Conservation (phyloP, 2,797 vertebrate genomes). For the Esox lucius region DNA sequence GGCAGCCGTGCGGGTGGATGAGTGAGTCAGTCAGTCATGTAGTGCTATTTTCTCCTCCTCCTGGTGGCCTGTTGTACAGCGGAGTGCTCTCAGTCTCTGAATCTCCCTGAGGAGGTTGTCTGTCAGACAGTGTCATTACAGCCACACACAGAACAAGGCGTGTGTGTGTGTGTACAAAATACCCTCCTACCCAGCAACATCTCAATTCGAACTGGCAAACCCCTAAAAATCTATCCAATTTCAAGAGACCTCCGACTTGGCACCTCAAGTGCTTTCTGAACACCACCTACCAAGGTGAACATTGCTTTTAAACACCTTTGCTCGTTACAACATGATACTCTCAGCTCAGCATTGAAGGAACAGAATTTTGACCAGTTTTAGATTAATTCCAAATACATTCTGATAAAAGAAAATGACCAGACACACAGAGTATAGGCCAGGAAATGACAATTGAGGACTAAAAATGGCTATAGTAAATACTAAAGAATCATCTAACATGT, state of each 20-base stretch:
- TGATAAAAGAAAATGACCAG: too few species aligned
- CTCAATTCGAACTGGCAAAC: not conserved
- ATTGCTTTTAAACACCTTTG: not conserved
- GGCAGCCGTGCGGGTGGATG: not conserved
- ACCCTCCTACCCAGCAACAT: not conserved
- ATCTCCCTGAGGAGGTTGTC: too few species aligned
- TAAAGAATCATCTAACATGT: too few species aligned
- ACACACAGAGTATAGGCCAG: too few species aligned
- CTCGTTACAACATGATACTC: not conserved
- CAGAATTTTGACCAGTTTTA: not conserved
- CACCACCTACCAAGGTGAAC: not conserved
- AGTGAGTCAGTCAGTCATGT: not conserved
- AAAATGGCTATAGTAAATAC: too few species aligned
- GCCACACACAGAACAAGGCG: not conserved
- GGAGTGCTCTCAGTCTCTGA: not conserved
- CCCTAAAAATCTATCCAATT: not conserved
- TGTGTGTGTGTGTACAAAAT: not conserved
- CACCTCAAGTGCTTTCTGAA: not conserved
- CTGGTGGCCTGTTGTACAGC: not conserved
- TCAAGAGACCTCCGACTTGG: not conserved
- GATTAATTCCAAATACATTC: too few species aligned
- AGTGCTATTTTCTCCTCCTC: not conserved
- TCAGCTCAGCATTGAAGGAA: not conserved
- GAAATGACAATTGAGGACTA: too few species aligned
- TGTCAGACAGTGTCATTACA: constrained; percentile 1